phyloP scores from a whole-genome alignment of 2,888 invertebrate species.

The Ditylenchus weischeri region DNA sequence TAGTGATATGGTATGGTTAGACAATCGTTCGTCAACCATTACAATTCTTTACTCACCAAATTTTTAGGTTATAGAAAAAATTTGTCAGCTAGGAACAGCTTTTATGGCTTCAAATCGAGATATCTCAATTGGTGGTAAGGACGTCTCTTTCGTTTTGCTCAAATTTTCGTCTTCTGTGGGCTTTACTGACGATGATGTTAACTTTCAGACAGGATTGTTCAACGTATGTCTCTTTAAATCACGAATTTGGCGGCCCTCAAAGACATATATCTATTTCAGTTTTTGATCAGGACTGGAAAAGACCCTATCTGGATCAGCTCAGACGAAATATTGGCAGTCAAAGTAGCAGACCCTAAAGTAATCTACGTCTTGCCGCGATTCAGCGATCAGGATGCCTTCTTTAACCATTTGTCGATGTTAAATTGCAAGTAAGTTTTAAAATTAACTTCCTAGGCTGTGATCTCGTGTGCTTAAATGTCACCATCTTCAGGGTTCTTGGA shows the following conservation, averaged over 20 bases:
- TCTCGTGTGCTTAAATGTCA: neutral
- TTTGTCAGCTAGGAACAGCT: no score
- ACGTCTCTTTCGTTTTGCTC: neutral
- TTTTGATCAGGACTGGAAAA: no score
- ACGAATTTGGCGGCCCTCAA: no score
- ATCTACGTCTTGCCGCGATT: slow-evolving; percentile 5
- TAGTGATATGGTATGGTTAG: no score
- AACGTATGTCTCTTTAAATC: no score
- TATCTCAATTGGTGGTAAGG: neutral
- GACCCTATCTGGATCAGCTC: neutral
- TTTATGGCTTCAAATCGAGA: no score
- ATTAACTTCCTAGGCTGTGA: neutral
- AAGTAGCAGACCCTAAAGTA: neutral
- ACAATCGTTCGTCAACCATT: no score
- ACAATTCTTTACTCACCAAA: no score
- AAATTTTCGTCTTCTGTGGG: neutral
- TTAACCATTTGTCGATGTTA: neutral
- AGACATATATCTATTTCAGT: no score
- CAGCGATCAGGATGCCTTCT: neutral
- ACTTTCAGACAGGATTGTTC: no score
- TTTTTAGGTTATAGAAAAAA: no score
- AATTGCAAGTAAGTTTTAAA: slow-evolving; percentile 8
- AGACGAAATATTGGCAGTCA: neutral
- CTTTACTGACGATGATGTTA: neutral
- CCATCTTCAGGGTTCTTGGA: neutral